Evolutionary conservation across 2,888 invertebrate genomes (phyloP).

Genomic region (Xanthorhoe spadicearia): DNA sequence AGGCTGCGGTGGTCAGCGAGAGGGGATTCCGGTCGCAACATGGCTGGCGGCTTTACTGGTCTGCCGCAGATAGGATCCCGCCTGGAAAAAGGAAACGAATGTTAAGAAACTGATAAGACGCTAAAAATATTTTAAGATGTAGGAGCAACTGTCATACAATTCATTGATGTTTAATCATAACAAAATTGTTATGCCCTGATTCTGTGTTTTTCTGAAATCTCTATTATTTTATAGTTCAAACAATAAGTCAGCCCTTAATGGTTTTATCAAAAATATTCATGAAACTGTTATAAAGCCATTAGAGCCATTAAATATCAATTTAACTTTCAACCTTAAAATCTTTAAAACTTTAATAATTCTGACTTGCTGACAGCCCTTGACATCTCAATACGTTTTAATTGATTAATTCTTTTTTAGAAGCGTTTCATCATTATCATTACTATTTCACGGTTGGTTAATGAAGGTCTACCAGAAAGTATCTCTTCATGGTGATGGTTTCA

Average conservation of each 20-base stretch:
- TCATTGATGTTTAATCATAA: too few species aligned
- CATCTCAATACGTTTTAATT: conserved; percentile 7
- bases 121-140: not conserved
- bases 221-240: not conserved
- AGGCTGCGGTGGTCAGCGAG: conserved; percentile 83
- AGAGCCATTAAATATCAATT: not conserved
- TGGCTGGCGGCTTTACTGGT: conserved; percentile 68
- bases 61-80: conserved; percentile 67
- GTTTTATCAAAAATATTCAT: not conserved
- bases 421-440: conserved; percentile 1
- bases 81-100: conserved; percentile 67
- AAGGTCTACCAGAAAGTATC: not conserved
- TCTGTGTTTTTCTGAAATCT: not conserved
- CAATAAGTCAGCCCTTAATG: not conserved
- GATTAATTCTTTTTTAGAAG: not conserved
- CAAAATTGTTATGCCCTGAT: not conserved
- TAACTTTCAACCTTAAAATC: not conserved
- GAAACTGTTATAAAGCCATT: not conserved
- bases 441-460: not conserved
- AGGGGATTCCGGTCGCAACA: conserved; percentile 83
- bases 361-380: conserved; percentile 13
- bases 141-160: not conserved
- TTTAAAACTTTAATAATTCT: conserved; percentile 6
- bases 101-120: not conserved
- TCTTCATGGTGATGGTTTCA: not conserved